These are phyloP conservation scores for Conchocele bisecta DNA, from an alignment of 2,888 invertebrate genomes.

Conservation along the genomic window DNA sequence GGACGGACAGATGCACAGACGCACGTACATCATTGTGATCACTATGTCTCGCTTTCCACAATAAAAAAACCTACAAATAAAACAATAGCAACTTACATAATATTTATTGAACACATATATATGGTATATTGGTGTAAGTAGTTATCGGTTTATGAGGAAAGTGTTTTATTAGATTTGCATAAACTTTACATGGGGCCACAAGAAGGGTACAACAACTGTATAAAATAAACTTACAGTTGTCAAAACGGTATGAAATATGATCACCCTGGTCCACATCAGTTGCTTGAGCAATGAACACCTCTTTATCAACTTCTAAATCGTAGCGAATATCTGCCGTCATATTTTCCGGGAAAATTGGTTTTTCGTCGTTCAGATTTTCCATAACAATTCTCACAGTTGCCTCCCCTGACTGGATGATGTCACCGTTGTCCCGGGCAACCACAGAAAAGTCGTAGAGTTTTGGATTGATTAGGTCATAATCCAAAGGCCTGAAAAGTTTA, in stretches of 20 bases:
- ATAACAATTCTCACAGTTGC: conserved; percentile 86
- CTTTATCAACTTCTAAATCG: conserved; percentile 83
- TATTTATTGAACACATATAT: too few relatives aligned
- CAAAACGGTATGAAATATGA: conserved; percentile 90
- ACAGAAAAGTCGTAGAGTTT: conserved; percentile 92
- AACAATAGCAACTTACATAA: too few relatives aligned
- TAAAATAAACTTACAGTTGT: too few relatives aligned
- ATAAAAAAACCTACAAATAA: too few relatives aligned
- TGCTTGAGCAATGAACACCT: conserved; percentile 93
- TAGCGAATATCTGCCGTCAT: conserved; percentile 64
- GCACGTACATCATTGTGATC: too few relatives aligned
- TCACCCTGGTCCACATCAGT: conserved; percentile 97
- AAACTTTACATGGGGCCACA: too few relatives aligned
- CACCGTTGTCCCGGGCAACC: conserved; percentile 90
- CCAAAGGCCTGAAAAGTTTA: conserved; percentile 73
- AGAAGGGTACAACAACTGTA: too few relatives aligned
- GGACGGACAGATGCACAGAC: too few relatives aligned
- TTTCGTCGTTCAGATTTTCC: conserved; percentile 98
- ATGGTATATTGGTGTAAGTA: too few relatives aligned
- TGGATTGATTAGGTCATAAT: conserved; percentile 75
- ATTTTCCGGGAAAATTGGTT: conserved; percentile 85
- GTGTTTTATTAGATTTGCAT: too few relatives aligned
- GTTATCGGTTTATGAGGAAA: too few relatives aligned
- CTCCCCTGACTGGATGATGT: conserved; percentile 5
- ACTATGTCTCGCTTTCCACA: too few relatives aligned